A percentile compares a stretch with the other conserved stretches of the same genome.
Evolutionary conservation across 1,140 invertebrate species (phyloP).

Genomic region (Drosophila aff.): DNA sequence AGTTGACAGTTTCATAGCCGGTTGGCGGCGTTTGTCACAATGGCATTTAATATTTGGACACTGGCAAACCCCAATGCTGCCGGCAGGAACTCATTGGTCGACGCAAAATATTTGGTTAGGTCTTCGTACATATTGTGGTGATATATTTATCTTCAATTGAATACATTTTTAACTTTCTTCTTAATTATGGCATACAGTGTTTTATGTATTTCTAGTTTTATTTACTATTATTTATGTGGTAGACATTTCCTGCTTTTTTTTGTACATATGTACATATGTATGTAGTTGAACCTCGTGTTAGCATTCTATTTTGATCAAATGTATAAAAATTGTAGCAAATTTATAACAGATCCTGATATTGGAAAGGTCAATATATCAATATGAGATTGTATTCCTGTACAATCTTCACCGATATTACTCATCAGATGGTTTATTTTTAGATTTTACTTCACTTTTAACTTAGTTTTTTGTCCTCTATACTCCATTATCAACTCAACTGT

Average conservation of each 20-base stretch:
- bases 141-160: background rate
- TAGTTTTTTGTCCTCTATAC: too few relatives aligned
- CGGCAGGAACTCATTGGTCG: slow-evolving; percentile 59
- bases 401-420: background rate
- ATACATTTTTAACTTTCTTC: background rate
- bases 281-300: background rate
- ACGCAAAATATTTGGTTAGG: slow-evolving; percentile 68
- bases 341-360: background rate
- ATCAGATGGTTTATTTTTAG: background rate
- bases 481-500: too few relatives aligned
- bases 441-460: background rate
- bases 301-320: background rate
- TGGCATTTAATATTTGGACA: slow-evolving; percentile 81
- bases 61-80: slow-evolving; percentile 29
- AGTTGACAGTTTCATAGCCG: slow-evolving; percentile 82
- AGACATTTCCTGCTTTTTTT: background rate
- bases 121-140: slow-evolving; percentile 1
- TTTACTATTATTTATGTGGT: background rate
- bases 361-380: background rate
- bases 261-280: too few relatives aligned
- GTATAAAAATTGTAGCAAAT: too few relatives aligned
- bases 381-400: background rate
- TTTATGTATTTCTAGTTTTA: background rate
- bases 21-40: slow-evolving; percentile 77
- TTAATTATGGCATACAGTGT: background rate